Evolutionary conservation across 2,888 invertebrate genomes (phyloP).

Genomic region (Sycophila texana): DNA sequence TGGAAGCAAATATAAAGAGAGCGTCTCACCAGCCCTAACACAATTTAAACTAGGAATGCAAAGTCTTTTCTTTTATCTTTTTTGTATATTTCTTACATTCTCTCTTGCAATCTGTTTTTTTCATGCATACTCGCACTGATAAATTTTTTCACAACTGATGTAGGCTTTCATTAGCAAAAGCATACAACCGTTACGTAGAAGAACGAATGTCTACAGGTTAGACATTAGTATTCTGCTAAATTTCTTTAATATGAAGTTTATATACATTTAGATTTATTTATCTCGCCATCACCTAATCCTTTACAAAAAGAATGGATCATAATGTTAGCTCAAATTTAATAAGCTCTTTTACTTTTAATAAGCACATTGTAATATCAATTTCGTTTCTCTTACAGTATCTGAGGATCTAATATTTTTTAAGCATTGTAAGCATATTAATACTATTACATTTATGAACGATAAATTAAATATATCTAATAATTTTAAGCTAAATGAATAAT

Average conservation of each 20-base stretch:
- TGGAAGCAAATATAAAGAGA: constrained; percentile 46
- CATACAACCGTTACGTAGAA: constrained; percentile 60
- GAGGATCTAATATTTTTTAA: neutral
- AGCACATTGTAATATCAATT: too few species aligned
- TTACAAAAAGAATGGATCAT: constrained; percentile 19
- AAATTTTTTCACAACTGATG: constrained; percentile 37
- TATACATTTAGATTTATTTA: constrained; percentile 62
- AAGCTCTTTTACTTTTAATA: neutral
- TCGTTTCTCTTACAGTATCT: neutral
- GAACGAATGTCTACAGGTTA: constrained; percentile 62
- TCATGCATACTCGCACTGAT: constrained; percentile 9
- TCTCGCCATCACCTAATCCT: constrained; percentile 60
- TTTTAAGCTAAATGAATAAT: neutral
- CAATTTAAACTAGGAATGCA: constrained; percentile 51
- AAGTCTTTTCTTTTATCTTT: constrained; percentile 40
- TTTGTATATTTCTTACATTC: constrained; percentile 37
- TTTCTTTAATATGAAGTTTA: constrained; percentile 61
- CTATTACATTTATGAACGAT: neutral
- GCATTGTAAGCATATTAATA: neutral
- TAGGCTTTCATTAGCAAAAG: constrained; percentile 59
- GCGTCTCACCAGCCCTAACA: constrained; percentile 29
- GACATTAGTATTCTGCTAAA: constrained; percentile 59
- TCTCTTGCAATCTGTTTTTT: constrained; percentile 30
- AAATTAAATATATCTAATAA: neutral
- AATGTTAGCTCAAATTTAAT: neutral